Evolutionary conservation across 92 coral and sea anemone genomes (phyloP).

Genomic region (Chrysogorgia sp.): DNA sequence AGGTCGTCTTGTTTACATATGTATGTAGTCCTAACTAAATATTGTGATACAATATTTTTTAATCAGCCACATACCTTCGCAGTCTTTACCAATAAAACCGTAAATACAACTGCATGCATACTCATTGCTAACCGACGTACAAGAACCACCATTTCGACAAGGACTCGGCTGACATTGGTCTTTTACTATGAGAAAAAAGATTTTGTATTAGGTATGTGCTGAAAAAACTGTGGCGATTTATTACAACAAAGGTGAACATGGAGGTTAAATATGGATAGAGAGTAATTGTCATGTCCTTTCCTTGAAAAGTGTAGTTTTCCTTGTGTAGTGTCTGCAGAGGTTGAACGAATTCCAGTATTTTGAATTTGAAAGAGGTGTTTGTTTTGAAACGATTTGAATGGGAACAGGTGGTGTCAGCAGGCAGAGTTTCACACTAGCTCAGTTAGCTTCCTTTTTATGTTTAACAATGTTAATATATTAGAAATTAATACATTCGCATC

Average conservation of each 20-base stretch:
- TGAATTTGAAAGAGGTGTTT: too few species aligned
- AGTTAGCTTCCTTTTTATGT: not conserved
- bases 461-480: not conserved
- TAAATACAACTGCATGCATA: conserved; percentile 79
- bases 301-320: too few species aligned
- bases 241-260: too few species aligned
- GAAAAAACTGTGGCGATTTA: not conserved
- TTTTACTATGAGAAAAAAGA: conserved; percentile 45
- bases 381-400: too few species aligned
- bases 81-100: conserved; percentile 93
- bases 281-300: too few species aligned
- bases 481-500: conserved; percentile 76
- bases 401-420: too few species aligned
- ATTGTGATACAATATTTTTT: not conserved
- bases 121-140: conserved; percentile 76
- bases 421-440: too few species aligned
- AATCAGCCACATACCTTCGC: conserved; percentile 63
- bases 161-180: conserved; percentile 94
- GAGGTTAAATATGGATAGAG: too few species aligned
- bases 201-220: not conserved
- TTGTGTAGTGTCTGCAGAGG: too few species aligned
- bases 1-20: too few species aligned
- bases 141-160: conserved; percentile 85
- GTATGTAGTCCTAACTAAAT: too few species aligned
- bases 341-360: too few species aligned